Conservation (phyloP, 1,140 invertebrate species). For the Rhysida immarginata region DNA sequence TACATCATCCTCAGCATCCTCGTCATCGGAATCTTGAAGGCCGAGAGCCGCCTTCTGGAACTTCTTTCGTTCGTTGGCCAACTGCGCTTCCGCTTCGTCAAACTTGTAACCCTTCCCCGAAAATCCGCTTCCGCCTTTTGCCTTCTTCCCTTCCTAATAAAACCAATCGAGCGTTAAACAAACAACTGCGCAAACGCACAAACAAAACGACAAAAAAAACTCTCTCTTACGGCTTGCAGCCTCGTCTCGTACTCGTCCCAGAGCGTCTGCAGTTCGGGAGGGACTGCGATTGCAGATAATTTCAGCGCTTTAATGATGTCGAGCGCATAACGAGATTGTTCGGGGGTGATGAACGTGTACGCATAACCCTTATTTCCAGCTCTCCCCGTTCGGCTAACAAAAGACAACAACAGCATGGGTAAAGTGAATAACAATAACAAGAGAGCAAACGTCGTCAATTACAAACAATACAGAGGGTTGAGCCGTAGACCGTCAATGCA, state of each 20-base stretch:
- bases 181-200: slow-evolving; percentile 1
- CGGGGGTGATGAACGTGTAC: slow-evolving; percentile 91
- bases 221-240: slow-evolving; percentile 63
- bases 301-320: slow-evolving; percentile 85
- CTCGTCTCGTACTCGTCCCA: slow-evolving; percentile 79
- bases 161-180: slow-evolving; percentile 9
- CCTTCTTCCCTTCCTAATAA: slow-evolving; percentile 60
- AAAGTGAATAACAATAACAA: no score
- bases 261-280: slow-evolving; percentile 55
- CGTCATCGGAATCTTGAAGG: slow-evolving; percentile 91
- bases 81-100: slow-evolving; percentile 92
- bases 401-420: no score
- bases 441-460: no score
- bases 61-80: slow-evolving; percentile 91
- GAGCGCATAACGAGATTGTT: slow-evolving; percentile 82
- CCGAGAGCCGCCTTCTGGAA: slow-evolving; percentile 93
- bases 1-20: slow-evolving; percentile 84
- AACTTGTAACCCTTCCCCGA: slow-evolving; percentile 98
- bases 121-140: slow-evolving; percentile 79
- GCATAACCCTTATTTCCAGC: slow-evolving; percentile 94
- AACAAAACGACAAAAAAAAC: slow-evolving; percentile 1
- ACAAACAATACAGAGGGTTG: no score
- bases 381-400: slow-evolving; percentile 45
- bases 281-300: slow-evolving; percentile 55
- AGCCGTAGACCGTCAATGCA: no score